These are phyloP conservation scores for Calidris pygmaea DNA, from an alignment of 2,113 vertebrate genomes.

Conservation along the genomic window DNA sequence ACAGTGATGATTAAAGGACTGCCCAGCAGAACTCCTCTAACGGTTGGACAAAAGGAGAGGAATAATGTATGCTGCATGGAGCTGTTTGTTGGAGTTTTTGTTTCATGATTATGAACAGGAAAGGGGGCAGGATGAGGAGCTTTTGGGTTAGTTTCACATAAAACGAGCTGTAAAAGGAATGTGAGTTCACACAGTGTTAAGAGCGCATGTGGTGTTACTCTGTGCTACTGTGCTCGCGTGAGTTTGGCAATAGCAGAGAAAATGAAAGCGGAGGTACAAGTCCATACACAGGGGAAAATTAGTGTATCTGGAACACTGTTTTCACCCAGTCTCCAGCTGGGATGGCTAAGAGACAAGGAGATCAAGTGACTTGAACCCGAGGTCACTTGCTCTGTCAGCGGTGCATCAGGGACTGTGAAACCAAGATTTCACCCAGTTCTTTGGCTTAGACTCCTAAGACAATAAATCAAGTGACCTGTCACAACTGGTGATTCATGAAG, in stretches of 20 bases:
- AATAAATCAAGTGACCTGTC: constrained; percentile 57
- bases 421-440: constrained; percentile 35
- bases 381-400: constrained; percentile 59
- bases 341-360: not conserved
- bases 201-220: not conserved
- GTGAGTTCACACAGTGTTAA: not conserved
- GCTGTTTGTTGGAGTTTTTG: not conserved
- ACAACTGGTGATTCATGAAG: constrained; percentile 19
- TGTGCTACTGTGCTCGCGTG: not conserved
- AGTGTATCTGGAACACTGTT: not conserved
- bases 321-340: constrained; percentile 23
- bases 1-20: accelerated
- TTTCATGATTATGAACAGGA: not conserved
- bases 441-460: not conserved
- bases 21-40: not conserved
- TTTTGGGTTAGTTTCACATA: not conserved
- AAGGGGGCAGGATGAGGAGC: not conserved
- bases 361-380: constrained; percentile 48
- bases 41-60: not conserved
- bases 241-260: not conserved
- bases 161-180: not conserved
- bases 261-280: not conserved
- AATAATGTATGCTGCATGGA: not conserved
- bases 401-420: constrained; percentile 39
- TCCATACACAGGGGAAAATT: not conserved